Evolutionary conservation across 2,113 vertebrate genomes (phyloP), one percentile per base, ranked within the genome.

Genomic region (Corynorhinus townsendii): DNA sequence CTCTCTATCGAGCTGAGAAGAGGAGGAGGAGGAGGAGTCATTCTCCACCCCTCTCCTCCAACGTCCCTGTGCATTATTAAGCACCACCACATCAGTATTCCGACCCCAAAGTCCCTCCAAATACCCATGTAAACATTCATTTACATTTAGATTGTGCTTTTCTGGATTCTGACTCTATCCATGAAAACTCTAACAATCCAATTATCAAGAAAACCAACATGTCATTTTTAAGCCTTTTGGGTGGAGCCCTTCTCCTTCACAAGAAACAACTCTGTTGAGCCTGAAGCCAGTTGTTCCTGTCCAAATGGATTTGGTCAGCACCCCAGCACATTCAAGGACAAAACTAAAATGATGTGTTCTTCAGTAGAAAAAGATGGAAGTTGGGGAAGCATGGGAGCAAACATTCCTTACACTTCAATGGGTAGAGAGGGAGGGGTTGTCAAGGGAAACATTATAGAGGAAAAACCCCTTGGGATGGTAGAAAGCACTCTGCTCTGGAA

Each of bases 91-190:
- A 97, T 97, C 94, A 96, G 97, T 95, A 97, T 97, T 96, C 96
- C 66, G 38, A 82, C 69, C 82, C 96, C 93, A 93, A 89, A 97
- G 86, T 92, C 86, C 92, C 75, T 94, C 82, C 94, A 94, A 97
- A 95, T 47, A 81, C 93, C 96, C 93, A 80, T 83, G 95, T 94
- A 96, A 97, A 97, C 97, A 96, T 95, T 96, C 95, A 97, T 97
- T 97, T 97, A 96, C 96, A 97, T 97, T 97, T 97, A 97, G 96
- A 97, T 97, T 97, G 94, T 95, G 72, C 95, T 96, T 81, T 83
- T 95, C 76, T 85, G 92, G 94, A 95, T 96, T 89, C 94, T 94
- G 69, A 95, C 85, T 96, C 96, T 96, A 95, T 91, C 89, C 91
- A 71, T 75, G 94, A 96, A 97, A 97, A 96, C 83, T 95, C 94